These are phyloP conservation scores for Apomyelois bistriatella DNA, from an alignment of 2,888 invertebrate genomes.

Conservation along the genomic window DNA sequence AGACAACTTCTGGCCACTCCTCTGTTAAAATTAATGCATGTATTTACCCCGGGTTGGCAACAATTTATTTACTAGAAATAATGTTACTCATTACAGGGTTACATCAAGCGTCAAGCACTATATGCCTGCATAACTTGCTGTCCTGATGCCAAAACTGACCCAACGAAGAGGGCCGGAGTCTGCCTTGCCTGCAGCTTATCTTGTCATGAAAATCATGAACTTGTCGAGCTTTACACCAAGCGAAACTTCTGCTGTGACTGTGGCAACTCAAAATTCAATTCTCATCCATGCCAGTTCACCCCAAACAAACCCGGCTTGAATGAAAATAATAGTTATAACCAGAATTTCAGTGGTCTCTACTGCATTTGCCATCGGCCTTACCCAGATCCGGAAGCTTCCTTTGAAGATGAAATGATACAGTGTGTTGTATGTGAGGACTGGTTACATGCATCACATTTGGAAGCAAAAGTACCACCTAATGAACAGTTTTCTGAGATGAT, in stretches of 20 bases:
- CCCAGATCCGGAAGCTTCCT: slow-evolving; percentile 92
- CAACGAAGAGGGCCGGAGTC: slow-evolving; percentile 86
- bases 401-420: slow-evolving; percentile 96
- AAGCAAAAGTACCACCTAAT: slow-evolving; percentile 76
- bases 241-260: slow-evolving; percentile 97
- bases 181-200: slow-evolving; percentile 96
- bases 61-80: too few relatives aligned
- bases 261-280: slow-evolving; percentile 89
- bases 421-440: slow-evolving; percentile 98
- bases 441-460: slow-evolving; percentile 92
- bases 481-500: slow-evolving; percentile 89
- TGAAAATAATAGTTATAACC: slow-evolving; percentile 89
- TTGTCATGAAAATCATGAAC: slow-evolving; percentile 97
- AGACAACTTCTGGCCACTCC: too few relatives aligned
- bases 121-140: slow-evolving; percentile 97
- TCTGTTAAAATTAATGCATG: too few relatives aligned
- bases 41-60: too few relatives aligned
- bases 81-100: slow-evolving; percentile 83
- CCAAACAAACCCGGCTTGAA: slow-evolving; percentile 83
- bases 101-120: slow-evolving; percentile 94
- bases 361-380: slow-evolving; percentile 96
- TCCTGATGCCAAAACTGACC: slow-evolving; percentile 80
- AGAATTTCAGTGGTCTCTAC: slow-evolving; percentile 96
- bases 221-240: slow-evolving; percentile 97
- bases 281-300: slow-evolving; percentile 84